phyloP scores from a whole-genome alignment of 2,888 invertebrate genomes.

The Acanthoscelides obtectus region DNA sequence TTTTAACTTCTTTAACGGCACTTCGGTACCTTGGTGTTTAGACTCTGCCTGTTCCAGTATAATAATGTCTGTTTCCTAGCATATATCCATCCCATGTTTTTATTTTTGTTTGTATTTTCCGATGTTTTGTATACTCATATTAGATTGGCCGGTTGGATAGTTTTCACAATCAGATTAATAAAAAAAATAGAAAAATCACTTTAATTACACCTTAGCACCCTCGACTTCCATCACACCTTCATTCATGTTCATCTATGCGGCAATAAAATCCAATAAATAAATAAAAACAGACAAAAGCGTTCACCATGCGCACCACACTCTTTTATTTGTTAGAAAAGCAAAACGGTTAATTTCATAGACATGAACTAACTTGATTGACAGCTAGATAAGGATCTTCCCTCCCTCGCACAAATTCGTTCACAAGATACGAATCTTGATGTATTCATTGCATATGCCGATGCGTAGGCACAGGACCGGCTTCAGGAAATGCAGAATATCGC shows the following conservation, averaged over 20 bases:
- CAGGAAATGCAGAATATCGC: background rate
- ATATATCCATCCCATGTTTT: background rate
- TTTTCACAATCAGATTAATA: background rate
- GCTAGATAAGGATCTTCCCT: constrained; percentile 24
- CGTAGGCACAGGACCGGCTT: constrained; percentile 9
- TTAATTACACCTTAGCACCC: background rate
- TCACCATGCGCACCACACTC: background rate
- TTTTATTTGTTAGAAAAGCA: constrained; percentile 2
- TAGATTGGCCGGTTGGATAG: background rate
- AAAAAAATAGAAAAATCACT: background rate
- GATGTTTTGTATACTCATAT: background rate
- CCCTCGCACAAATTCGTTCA: constrained; percentile 15
- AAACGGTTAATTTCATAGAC: constrained; percentile 25
- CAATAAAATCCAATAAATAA: constrained; percentile 1
- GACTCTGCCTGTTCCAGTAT: no score
- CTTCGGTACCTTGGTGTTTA: no score
- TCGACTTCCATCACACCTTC: background rate
- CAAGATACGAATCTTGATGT: constrained; percentile 23
- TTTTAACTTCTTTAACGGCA: no score
- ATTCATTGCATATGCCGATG: constrained; percentile 23
- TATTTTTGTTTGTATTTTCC: background rate
- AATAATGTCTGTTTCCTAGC: no score
- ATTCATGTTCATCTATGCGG: background rate
- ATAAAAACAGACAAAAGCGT: background rate
- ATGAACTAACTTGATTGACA: constrained; percentile 29